Evolutionary conservation across 2,888 invertebrate genomes (phyloP).

Genomic region (Octonoba sinensis): DNA sequence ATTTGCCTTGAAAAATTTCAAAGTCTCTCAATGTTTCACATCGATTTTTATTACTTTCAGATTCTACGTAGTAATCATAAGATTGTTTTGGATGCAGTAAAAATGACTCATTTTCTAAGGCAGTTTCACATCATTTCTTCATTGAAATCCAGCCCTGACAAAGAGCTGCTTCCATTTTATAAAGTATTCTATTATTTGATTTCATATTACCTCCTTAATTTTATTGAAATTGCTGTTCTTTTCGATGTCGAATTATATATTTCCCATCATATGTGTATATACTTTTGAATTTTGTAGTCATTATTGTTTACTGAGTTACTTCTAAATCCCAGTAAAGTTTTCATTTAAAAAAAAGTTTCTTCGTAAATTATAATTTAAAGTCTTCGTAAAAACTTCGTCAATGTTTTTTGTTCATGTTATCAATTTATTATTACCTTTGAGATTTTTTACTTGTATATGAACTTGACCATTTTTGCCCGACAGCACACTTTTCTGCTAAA

Average conservation of each 20-base stretch:
- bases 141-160: conserved; percentile 36
- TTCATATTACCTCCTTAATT: background rate
- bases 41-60: too few species aligned
- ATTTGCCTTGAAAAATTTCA: too few species aligned
- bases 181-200: conserved; percentile 21
- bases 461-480: too few species aligned
- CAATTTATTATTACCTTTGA: too few species aligned
- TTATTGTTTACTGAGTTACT: background rate
- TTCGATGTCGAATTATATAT: background rate
- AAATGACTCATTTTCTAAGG: conserved; percentile 46
- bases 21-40: too few species aligned
- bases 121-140: conserved; percentile 53
- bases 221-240: background rate
- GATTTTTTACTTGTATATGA: too few species aligned
- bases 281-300: background rate
- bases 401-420: background rate
- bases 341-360: background rate
- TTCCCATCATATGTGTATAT: background rate
- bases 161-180: conserved; percentile 45
- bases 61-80: too few species aligned
- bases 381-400: background rate
- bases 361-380: background rate
- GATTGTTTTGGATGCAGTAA: background rate
- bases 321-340: background rate
- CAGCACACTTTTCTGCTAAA: too few species aligned